Conservation (phyloP, 2,113 vertebrate genomes). For the Turnix velox region DNA sequence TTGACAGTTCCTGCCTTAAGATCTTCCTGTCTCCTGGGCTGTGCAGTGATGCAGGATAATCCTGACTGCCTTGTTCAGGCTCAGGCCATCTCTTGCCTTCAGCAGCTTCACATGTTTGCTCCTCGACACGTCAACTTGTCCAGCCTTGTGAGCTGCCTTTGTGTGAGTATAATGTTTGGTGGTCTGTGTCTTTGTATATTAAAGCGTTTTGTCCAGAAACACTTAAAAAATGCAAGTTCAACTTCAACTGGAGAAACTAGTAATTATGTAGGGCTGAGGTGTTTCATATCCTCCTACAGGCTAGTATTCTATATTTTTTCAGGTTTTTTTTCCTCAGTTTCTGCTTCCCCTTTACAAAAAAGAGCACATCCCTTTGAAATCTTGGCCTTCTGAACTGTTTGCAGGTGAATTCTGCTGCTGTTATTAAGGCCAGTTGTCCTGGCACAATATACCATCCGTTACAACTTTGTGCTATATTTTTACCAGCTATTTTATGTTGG, state of each 20-base stretch:
- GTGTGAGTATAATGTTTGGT: slow-evolving; percentile 79
- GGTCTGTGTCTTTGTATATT: not conserved
- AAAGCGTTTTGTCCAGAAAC: not conserved
- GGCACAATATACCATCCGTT: not conserved
- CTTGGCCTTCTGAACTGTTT: not conserved
- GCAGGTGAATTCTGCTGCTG: not conserved
- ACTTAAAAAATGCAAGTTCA: not conserved
- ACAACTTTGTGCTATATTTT: not conserved
- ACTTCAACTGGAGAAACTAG: not conserved
- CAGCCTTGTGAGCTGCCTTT: slow-evolving; percentile 84
- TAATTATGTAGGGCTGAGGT: not conserved
- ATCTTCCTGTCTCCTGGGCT: slow-evolving; percentile 83
- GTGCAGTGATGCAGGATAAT: slow-evolving; percentile 86
- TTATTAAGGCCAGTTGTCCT: not conserved
- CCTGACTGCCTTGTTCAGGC: slow-evolving; percentile 87
- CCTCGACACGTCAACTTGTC: slow-evolving; percentile 87
- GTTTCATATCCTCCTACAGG: not conserved
- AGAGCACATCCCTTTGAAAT: not conserved
- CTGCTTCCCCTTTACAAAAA: not conserved
- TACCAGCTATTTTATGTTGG: not conserved
- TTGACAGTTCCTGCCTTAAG: slow-evolving; percentile 74
- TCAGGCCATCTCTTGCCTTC: slow-evolving; percentile 88
- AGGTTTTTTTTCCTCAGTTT: not conserved
- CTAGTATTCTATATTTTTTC: not conserved
- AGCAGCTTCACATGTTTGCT: slow-evolving; percentile 96